Conservation (phyloP, 2,797 vertebrate genomes). For the Catamblyrhynchus diadema region DNA sequence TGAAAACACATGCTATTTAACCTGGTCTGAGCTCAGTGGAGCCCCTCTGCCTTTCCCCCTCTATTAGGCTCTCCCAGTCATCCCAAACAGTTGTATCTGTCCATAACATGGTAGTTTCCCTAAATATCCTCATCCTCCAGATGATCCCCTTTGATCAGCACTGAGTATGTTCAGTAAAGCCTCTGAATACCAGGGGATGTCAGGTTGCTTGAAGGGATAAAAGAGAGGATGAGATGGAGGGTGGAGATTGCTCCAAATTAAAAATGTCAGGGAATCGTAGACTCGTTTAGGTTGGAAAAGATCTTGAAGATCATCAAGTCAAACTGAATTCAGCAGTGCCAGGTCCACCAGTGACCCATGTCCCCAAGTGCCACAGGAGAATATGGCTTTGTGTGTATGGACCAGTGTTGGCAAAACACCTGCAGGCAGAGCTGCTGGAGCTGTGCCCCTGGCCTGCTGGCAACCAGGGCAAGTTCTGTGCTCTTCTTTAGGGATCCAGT, state of each 20-base stretch:
- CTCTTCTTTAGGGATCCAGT: neutral
- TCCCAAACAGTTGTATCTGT: neutral
- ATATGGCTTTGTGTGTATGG: neutral
- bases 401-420: neutral
- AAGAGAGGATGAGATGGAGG: neutral
- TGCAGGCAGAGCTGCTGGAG: neutral
- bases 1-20: neutral
- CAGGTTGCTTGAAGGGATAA: neutral
- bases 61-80: neutral
- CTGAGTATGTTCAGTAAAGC: neutral
- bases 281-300: neutral
- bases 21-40: neutral
- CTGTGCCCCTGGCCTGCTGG: neutral
- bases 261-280: neutral
- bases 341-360: neutral
- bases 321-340: neutral
- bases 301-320: neutral
- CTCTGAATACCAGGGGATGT: neutral
- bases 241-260: neutral
- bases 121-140: neutral
- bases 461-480: neutral
- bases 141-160: neutral
- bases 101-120: rapidly evolving
- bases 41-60: neutral
- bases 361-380: neutral